These are phyloP conservation scores for Psittacara wagleri DNA, from an alignment of 2,113 vertebrate genomes.

Conservation along the genomic window DNA sequence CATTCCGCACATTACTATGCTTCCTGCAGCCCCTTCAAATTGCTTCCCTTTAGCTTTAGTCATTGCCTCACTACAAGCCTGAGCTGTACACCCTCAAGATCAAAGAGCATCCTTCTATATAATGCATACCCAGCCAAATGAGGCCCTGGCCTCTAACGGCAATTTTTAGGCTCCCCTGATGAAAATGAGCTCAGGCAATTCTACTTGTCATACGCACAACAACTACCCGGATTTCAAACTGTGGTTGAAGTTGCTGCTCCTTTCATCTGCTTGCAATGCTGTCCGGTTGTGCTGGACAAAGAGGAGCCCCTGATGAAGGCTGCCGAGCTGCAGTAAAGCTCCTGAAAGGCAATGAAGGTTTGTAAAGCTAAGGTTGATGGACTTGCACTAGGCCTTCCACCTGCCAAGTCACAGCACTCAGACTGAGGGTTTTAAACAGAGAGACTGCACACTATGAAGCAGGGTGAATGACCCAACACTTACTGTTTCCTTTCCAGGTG, in stretches of 20 bases:
- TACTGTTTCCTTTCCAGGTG: neutral
- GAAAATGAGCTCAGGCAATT: neutral
- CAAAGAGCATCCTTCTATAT: neutral
- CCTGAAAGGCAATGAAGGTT: rapidly evolving
- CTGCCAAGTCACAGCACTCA: neutral
- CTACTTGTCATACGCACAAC: rapidly evolving
- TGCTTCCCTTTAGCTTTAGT: neutral
- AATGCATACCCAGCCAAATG: rapidly evolving
- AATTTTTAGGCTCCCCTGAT: neutral
- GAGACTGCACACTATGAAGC: rapidly evolving
- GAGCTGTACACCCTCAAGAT: rapidly evolving
- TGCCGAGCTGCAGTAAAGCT: neutral
- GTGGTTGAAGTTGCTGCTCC: neutral
- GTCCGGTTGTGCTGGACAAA: neutral
- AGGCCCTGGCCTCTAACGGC: neutral
- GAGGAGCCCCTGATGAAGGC: neutral
- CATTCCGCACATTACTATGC: neutral
- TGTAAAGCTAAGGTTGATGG: neutral
- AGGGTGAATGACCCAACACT: neutral
- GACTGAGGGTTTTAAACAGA: neutral
- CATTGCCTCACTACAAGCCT: rapidly evolving
- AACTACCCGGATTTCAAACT: neutral
- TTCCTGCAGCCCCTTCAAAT: neutral
- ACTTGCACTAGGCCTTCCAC: neutral
- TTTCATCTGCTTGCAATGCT: neutral